Evolutionary conservation across 2,888 invertebrate species (phyloP).

Genomic region (Cryptocephalus primarius): DNA sequence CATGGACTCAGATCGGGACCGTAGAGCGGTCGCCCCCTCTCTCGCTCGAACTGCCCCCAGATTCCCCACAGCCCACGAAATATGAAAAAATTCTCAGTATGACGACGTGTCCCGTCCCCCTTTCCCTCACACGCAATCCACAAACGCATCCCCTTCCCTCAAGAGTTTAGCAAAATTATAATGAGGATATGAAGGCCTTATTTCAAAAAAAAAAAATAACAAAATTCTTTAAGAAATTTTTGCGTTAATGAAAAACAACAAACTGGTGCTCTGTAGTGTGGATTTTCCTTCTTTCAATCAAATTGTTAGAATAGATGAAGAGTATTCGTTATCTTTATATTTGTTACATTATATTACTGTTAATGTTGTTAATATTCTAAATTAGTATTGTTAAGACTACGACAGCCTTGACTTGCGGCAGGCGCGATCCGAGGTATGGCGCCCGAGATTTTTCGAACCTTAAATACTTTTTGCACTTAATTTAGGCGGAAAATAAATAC

Average conservation of each 20-base stretch:
- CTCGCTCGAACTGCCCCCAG: background rate
- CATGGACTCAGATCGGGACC: conserved; percentile 1
- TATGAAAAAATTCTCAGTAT: background rate
- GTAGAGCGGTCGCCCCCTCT: background rate
- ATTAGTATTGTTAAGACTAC: conserved; percentile 18
- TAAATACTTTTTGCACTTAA: conserved; percentile 15
- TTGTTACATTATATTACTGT: conserved; percentile 37
- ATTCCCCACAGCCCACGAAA: no score
- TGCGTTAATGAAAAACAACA: background rate
- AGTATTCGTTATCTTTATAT: conserved; percentile 31
- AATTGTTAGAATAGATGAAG: conserved; percentile 20
- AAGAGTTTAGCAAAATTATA: no score
- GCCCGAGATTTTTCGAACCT: conserved; percentile 1
- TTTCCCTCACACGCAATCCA: no score
- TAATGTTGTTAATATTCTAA: conserved; percentile 32
- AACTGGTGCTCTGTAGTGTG: conserved; percentile 30
- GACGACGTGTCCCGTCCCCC: conserved; percentile 1
- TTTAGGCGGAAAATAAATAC: conserved; percentile 12
- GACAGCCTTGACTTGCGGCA: conserved; percentile 19
- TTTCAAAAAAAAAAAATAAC: no score
- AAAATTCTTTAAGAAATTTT: no score
- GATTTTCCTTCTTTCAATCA: conserved; percentile 15
- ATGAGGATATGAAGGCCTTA: no score
- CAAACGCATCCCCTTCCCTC: no score
- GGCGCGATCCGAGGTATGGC: background rate